Evolutionary conservation across 2,888 invertebrate genomes (phyloP), one percentile per base, ranked within the genome.

Genomic region (Nymphalis polychloros): DNA sequence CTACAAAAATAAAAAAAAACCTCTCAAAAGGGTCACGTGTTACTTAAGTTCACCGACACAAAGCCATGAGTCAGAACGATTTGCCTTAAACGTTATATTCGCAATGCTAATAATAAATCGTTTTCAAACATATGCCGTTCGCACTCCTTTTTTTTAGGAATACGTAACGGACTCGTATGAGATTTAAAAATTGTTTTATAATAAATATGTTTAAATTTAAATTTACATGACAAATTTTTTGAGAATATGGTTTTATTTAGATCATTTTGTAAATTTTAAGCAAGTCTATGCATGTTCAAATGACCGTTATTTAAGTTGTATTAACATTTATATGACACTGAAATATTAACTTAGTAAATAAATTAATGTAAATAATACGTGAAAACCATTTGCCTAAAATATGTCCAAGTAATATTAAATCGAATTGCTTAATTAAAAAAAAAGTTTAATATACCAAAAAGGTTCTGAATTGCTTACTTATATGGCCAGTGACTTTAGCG

Each of bases 41-140:
- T 61, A 27, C 49, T 60, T 35, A 67, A 72, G 71, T 69, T 72
- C 72, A 72, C 67, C 63, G 67, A 67, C 67, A 67, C 59, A 49
- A 64, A 23, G 53, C 47, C 49, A 49, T 68, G 72, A 72, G 60
- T 72, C 72, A 72, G 60, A 61, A 35, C 47, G 59, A 68, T 68
- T 71, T 68, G 59, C 63, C 62, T 62, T 68, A 68, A 67, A 65
- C 49, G 16, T 63, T 57, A 19, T 41, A 68, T 77, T 74, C 79
- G 81, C 81, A 84, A 69, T 63, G 67, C 69, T 60, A 67, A 73
- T 71, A 59, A 66, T 60, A 71, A 73, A 71, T 67, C 68, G 53
- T 68, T 73, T 67, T 50, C 59, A 64, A 68, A 68, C 68, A 64
- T 67, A 62, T 67, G 66, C 41, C 27, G 35, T 67, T 60, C 55